These are phyloP conservation scores for Papilio polyxenes DNA, from an alignment of 1,140 invertebrate species.

Conservation along the genomic window DNA sequence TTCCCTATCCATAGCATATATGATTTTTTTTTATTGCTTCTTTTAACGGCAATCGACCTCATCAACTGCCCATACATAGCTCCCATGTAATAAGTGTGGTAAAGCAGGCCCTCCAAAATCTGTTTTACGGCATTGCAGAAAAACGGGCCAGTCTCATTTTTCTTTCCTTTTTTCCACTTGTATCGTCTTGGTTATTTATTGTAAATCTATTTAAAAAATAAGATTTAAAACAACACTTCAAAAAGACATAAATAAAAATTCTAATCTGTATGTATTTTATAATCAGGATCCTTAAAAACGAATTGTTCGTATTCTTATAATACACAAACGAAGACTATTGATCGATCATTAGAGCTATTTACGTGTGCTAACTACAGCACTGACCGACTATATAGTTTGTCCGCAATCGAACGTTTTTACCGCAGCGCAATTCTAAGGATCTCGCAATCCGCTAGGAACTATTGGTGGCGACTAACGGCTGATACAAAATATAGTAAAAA, in stretches of 20 bases:
- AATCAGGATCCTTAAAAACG: background rate
- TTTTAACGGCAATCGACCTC: too few species aligned
- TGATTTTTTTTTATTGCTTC: background rate
- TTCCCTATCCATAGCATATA: background rate
- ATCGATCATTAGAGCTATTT: conserved; percentile 1
- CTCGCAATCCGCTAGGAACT: conserved; percentile 8
- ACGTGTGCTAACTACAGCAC: background rate
- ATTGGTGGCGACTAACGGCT: conserved; percentile 1
- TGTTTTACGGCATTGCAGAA: background rate
- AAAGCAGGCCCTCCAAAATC: background rate
- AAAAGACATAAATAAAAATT: too few species aligned
- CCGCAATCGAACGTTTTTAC: background rate
- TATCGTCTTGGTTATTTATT: background rate
- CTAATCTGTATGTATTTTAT: background rate
- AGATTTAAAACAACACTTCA: too few species aligned
- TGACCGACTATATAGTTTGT: background rate
- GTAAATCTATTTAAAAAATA: too few species aligned
- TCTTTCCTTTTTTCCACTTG: background rate
- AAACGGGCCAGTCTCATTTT: background rate
- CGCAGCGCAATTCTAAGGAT: conserved; percentile 14
- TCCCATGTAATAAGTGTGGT: too few species aligned
- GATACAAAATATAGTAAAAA: conserved; percentile 11
- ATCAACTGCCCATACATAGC: too few species aligned
- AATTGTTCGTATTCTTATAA: background rate
- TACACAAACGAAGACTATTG: background rate